These are phyloP conservation scores for Mesorhabditis spiculigera DNA, from an alignment of 2,888 invertebrate species.

Conservation along the genomic window DNA sequence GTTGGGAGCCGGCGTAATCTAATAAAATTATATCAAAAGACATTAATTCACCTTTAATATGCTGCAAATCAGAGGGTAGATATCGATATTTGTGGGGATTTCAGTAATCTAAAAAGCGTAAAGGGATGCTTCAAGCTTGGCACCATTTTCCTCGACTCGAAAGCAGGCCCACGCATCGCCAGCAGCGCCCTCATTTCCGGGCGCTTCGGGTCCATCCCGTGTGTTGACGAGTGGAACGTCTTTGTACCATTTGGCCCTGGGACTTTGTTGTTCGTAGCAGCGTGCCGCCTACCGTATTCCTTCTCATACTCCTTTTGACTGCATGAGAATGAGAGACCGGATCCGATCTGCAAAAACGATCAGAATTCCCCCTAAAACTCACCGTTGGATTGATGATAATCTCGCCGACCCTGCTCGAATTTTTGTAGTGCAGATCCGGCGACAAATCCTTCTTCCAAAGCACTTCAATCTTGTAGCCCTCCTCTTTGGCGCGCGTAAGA, in stretches of 20 bases:
- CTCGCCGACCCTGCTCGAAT: constrained; percentile 67
- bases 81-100: constrained; percentile 69
- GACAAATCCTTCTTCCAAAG: constrained; percentile 63
- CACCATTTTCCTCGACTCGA: constrained; percentile 60
- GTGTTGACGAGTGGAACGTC: constrained; percentile 35
- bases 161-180: constrained; percentile 63
- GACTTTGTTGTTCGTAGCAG: neutral
- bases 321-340: constrained; percentile 34
- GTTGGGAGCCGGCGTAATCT: constrained; percentile 61
- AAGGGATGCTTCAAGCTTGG: constrained; percentile 11
- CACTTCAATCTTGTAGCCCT: neutral
- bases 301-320: constrained; percentile 20
- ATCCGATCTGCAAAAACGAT: constrained; percentile 20
- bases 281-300: constrained; percentile 9
- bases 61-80: constrained; percentile 69
- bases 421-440: constrained; percentile 67
- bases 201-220: constrained; percentile 31
- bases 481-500: constrained; percentile 31
- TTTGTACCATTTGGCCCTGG: constrained; percentile 20
- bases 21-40: neutral
- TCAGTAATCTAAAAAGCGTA: constrained; percentile 40
- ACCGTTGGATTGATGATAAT: constrained; percentile 57
- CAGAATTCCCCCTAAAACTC: constrained; percentile 63
- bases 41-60: constrained; percentile 62
- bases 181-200: constrained; percentile 40